Conservation (phyloP, 2,888 invertebrate species). For the Schrankia costaestrigalis region DNA sequence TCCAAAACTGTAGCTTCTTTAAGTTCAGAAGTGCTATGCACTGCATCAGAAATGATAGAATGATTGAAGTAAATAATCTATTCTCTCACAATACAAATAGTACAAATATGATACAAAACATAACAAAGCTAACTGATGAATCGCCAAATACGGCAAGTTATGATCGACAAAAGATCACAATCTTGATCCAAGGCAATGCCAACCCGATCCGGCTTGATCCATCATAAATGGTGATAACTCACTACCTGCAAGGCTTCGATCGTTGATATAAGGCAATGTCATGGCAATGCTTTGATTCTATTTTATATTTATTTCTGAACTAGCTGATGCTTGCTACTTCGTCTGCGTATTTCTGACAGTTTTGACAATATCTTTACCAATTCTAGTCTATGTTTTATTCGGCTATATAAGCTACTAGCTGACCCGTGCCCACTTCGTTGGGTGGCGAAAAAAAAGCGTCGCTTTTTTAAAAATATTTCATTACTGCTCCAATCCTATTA, state of each 20-base stretch:
- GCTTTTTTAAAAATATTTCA: too few species aligned
- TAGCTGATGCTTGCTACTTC: too few species aligned
- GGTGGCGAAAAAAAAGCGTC: too few species aligned
- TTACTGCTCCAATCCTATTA: too few species aligned
- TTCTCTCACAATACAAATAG: not conserved
- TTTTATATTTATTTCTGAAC: conserved; percentile 9
- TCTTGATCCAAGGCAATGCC: conserved; percentile 26
- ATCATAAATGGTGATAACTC: conserved; percentile 36
- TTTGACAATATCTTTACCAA: too few species aligned
- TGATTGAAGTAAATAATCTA: not conserved
- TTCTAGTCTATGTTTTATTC: too few species aligned
- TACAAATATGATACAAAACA: conserved; percentile 1
- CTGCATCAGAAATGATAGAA: not conserved
- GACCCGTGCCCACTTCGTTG: too few species aligned
- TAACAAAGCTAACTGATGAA: conserved; percentile 14
- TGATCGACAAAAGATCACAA: conserved; percentile 30
- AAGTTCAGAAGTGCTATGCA: too few species aligned
- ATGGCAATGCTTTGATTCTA: conserved; percentile 14
- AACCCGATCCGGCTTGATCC: conserved; percentile 29
- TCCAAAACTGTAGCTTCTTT: too few species aligned
- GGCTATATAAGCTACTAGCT: too few species aligned
- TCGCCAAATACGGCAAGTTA: conserved; percentile 32
- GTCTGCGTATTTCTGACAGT: too few species aligned
- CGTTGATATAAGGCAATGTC: conserved; percentile 34
- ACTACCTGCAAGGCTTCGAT: conserved; percentile 34